A percentile compares a stretch with the other conserved stretches of the same genome.
These are phyloP conservation scores for Vipera ursinii DNA, from an alignment of 2,797 vertebrate species.

Conservation along the genomic window DNA sequence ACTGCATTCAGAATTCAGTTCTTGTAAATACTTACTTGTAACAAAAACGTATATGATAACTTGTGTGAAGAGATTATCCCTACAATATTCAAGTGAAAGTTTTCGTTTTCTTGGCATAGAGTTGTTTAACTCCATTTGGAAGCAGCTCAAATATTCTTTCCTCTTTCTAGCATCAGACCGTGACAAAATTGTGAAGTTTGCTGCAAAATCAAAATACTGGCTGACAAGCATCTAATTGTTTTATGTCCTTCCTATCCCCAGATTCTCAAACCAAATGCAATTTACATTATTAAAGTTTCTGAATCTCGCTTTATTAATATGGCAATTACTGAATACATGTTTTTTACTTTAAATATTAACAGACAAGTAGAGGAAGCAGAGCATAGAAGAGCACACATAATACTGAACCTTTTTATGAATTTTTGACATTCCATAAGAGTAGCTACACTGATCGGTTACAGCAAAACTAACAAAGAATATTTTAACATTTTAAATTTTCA, in stretches of 20 bases:
- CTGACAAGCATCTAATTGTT: not conserved
- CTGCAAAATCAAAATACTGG: not conserved
- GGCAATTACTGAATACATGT: not conserved
- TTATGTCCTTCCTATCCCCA: not conserved
- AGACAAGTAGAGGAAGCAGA: not conserved
- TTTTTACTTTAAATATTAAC: not conserved
- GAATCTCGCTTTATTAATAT: not conserved
- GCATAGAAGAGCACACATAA: not conserved
- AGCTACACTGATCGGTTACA: not conserved
- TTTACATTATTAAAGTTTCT: not conserved
- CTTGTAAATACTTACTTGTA: not conserved
- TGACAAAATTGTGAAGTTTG: not conserved
- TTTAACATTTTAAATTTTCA: not conserved
- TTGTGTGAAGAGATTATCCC: not conserved
- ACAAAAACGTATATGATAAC: not conserved
- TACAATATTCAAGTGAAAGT: not conserved
- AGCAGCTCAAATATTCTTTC: not conserved
- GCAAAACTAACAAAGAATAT: not conserved
- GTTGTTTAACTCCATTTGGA: not conserved
- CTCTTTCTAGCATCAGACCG: not conserved
- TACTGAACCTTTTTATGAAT: not conserved
- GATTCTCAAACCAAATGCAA: not conserved
- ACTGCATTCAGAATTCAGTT: constrained; percentile 1
- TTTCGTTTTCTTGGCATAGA: not conserved
- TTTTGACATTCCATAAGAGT: not conserved